Percentiles rank a stretch among this genome's conserved stretches.
These are phyloP conservation scores for Hydropsyche tenuis DNA, from an alignment of 1,140 invertebrate species.

Conservation along the genomic window DNA sequence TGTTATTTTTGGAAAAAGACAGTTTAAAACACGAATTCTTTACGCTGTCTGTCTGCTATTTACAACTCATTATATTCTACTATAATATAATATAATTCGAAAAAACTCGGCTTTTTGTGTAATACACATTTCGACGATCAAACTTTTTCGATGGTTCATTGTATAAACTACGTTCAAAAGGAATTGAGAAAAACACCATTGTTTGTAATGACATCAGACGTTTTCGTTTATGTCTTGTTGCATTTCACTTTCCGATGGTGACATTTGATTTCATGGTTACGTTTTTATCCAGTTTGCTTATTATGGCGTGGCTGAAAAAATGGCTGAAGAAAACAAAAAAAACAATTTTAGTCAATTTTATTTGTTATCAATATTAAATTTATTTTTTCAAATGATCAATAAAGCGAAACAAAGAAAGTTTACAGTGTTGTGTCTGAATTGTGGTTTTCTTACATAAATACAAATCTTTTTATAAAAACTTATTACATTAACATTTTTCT, in stretches of 20 bases:
- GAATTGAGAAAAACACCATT: too few relatives aligned
- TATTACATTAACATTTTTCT: too few relatives aligned
- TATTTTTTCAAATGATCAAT: background rate
- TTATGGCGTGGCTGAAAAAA: too few relatives aligned
- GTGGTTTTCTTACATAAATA: conserved; percentile 2
- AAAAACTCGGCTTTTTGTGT: too few relatives aligned
- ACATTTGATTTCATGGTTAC: conserved; percentile 20
- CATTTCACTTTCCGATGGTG: conserved; percentile 14
- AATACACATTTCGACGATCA: too few relatives aligned
- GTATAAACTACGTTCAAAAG: too few relatives aligned
- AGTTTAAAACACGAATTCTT: too few relatives aligned
- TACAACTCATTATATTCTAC: too few relatives aligned
- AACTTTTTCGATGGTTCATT: too few relatives aligned
- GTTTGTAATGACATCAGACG: background rate
- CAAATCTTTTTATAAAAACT: background rate
- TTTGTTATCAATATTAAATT: background rate
- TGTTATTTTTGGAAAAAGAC: too few relatives aligned
- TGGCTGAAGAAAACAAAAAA: background rate
- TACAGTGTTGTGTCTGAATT: background rate
- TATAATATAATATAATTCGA: too few relatives aligned
- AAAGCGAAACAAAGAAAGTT: background rate
- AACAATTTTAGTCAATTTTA: background rate
- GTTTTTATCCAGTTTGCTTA: conserved; percentile 2
- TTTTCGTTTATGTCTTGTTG: background rate
- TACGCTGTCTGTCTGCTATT: too few relatives aligned